phyloP scores from a whole-genome alignment of 2,797 vertebrate genomes.

The Clarias laeviceps region DNA sequence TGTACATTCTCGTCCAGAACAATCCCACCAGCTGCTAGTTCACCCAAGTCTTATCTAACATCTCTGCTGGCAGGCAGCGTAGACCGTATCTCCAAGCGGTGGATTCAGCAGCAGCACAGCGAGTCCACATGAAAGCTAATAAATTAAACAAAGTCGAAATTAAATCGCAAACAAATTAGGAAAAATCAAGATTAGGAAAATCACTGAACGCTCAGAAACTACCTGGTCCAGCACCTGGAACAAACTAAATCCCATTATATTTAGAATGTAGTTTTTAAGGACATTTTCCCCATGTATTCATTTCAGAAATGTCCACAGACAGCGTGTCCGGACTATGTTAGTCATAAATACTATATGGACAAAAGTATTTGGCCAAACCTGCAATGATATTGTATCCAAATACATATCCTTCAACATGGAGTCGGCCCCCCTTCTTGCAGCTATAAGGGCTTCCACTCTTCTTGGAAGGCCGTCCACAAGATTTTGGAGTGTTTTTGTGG shows the following conservation, averaged over 20 bases:
- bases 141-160: neutral
- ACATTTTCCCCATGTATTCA: neutral
- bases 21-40: neutral
- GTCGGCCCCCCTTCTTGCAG: too few species aligned
- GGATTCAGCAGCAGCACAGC: neutral
- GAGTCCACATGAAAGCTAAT: neutral
- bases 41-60: neutral
- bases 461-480: too few species aligned
- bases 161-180: neutral
- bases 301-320: neutral
- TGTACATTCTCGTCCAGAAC: neutral
- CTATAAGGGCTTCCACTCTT: too few species aligned
- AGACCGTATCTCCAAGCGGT: neutral
- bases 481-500: too few species aligned
- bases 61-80: neutral
- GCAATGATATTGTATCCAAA: too few species aligned
- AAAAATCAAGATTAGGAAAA: neutral
- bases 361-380: too few species aligned
- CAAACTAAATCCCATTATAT: neutral
- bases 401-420: too few species aligned
- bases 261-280: neutral
- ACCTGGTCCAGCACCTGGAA: neutral
- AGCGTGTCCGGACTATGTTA: neutral
- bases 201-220: neutral
- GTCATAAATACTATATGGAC: neutral